Evolutionary conservation across 2,113 vertebrate genomes (phyloP).

Genomic region (Macroglossus sobrinus): DNA sequence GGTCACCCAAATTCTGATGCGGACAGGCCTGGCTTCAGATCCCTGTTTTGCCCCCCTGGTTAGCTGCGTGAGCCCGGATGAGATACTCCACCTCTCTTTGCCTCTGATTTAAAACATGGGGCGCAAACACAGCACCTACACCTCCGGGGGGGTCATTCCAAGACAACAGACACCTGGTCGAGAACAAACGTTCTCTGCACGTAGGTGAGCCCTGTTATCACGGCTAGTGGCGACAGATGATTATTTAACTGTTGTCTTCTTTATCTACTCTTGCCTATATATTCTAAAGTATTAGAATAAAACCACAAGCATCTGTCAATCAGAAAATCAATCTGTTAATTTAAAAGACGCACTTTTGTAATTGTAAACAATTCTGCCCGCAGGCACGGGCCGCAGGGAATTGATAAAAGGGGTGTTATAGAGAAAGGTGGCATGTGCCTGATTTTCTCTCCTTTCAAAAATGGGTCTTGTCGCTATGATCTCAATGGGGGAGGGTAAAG

Average conservation of each 20-base stretch:
- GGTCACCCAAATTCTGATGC: neutral
- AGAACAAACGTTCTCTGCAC: rapidly evolving
- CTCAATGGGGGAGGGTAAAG: neutral
- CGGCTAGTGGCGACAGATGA: rapidly evolving
- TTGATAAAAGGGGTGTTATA: neutral
- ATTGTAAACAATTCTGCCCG: neutral
- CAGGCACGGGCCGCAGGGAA: neutral
- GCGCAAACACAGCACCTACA: rapidly evolving
- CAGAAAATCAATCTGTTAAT: too few species aligned
- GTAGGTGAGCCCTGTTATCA: rapidly evolving
- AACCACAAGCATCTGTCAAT: neutral
- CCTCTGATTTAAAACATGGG: neutral
- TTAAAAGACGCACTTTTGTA: neutral
- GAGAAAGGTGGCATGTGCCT: neutral
- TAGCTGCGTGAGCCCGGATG: neutral
- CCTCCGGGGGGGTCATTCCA: rapidly evolving
- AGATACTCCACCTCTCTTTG: neutral
- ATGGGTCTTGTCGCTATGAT: neutral
- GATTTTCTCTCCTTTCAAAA: neutral
- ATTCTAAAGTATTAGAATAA: neutral
- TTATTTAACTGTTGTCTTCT: neutral
- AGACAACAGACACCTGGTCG: rapidly evolving
- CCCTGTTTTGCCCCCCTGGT: neutral
- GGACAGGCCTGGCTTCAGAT: neutral
- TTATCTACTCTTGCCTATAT: too few species aligned